phyloP scores from a whole-genome alignment of 2,113 vertebrate genomes.

The Hemibagrus wyckioides region DNA sequence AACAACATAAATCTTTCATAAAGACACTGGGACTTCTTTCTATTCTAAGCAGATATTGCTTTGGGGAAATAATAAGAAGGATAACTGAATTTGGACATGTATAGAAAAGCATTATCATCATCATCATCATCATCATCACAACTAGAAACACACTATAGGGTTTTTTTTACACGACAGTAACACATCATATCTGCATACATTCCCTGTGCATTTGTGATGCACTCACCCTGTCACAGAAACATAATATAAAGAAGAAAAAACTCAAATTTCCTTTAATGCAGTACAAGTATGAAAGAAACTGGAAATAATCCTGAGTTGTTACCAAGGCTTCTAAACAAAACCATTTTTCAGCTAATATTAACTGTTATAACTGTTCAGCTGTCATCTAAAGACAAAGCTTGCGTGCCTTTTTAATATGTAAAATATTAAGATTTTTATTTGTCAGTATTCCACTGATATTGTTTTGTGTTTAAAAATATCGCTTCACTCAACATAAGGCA shows the following conservation, averaged over 20 bases:
- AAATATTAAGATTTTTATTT: background rate
- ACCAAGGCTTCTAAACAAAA: background rate
- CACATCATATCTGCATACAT: background rate
- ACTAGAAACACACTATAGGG: background rate
- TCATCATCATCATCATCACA: background rate
- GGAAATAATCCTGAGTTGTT: background rate
- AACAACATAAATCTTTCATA: constrained; percentile 66
- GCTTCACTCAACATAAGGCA: too few relatives aligned
- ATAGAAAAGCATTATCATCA: background rate
- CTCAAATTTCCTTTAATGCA: background rate
- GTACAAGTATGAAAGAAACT: background rate
- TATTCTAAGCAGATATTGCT: constrained; percentile 57
- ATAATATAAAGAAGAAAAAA: background rate
- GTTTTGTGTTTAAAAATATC: background rate
- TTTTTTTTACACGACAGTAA: background rate
- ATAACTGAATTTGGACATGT: constrained; percentile 22
- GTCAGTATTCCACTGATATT: background rate
- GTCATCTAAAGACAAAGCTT: background rate
- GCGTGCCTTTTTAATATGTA: background rate
- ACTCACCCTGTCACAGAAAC: background rate
- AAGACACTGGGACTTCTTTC: constrained; percentile 52
- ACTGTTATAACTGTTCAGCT: background rate
- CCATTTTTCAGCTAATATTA: background rate
- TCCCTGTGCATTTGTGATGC: background rate
- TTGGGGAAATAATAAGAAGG: constrained; percentile 25